phyloP scores from a whole-genome alignment of 2,888 invertebrate species.

The Cheiracanthium punctorium region DNA sequence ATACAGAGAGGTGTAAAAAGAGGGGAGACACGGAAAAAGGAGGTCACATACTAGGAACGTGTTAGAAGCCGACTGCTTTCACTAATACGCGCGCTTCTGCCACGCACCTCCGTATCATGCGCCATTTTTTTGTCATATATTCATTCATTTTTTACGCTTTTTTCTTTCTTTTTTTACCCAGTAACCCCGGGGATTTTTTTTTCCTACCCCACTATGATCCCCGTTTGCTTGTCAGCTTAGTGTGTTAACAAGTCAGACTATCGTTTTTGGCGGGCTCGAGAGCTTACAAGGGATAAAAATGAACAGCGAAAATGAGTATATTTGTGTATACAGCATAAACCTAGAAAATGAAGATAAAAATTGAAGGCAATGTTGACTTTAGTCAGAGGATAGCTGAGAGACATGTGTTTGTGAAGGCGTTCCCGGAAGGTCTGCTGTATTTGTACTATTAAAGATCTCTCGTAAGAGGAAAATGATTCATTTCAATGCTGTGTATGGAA shows the following conservation, averaged over 20 bases:
- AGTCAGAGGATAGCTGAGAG: no score
- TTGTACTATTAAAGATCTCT: no score
- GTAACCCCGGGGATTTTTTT: not conserved
- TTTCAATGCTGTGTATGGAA: no score
- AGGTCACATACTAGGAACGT: slow-evolving; percentile 63
- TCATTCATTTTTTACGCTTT: slow-evolving; percentile 13
- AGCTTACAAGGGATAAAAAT: slow-evolving; percentile 16
- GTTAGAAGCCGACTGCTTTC: slow-evolving; percentile 54
- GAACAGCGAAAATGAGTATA: not conserved
- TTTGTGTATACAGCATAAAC: not conserved
- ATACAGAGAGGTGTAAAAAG: slow-evolving; percentile 5
- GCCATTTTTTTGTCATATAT: slow-evolving; percentile 17
- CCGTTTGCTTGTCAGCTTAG: slow-evolving; percentile 27
- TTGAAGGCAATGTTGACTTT: no score
- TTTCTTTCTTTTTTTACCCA: not conserved
- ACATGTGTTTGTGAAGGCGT: no score
- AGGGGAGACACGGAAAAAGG: slow-evolving; percentile 32
- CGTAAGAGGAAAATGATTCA: no score
- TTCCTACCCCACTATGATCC: not conserved
- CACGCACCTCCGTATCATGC: slow-evolving; percentile 30
- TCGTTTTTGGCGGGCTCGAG: not conserved
- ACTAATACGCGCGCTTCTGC: slow-evolving; percentile 43
- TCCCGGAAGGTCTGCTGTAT: no score
- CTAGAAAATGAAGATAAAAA: no score
- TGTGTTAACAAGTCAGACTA: slow-evolving; percentile 29